Percentiles rank a stretch among this genome's conserved stretches.
These are phyloP conservation scores for Porites evermanni DNA, from an alignment of 92 coral and sea anemone genomes.

Conservation along the genomic window DNA sequence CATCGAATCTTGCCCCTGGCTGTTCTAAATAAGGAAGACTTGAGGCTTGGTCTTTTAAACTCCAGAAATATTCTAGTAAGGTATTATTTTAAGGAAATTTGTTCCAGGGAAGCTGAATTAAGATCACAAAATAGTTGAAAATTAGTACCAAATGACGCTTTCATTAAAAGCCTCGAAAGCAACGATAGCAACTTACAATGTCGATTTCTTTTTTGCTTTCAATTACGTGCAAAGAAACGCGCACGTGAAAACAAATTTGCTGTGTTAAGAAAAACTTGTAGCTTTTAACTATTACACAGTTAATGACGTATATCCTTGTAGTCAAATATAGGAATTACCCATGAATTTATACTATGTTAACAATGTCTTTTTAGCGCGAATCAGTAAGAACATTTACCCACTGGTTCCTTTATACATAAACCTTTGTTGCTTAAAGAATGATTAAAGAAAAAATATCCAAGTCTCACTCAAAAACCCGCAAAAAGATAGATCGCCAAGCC, in stretches of 20 bases:
- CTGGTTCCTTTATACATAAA: neutral
- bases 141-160: neutral
- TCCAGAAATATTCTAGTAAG: neutral
- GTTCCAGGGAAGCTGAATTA: neutral
- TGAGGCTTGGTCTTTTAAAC: neutral
- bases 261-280: neutral
- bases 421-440: neutral
- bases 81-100: neutral
- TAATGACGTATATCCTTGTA: neutral
- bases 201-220: neutral
- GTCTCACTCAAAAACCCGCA: neutral
- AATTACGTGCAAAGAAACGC: neutral
- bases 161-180: neutral
- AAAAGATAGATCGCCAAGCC: neutral
- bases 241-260: neutral
- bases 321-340: constrained; percentile 28
- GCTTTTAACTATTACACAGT: neutral
- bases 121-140: neutral
- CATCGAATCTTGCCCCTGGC: neutral
- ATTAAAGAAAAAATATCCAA: neutral
- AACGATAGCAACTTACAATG: neutral
- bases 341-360: neutral
- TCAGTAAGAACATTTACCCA: neutral
- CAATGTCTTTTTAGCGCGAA: neutral
- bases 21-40: no score